A percentile compares a stretch with the other conserved stretches of the same genome.
Conservation (phyloP, 2,113 vertebrate species). For the Python bivittatus region DNA sequence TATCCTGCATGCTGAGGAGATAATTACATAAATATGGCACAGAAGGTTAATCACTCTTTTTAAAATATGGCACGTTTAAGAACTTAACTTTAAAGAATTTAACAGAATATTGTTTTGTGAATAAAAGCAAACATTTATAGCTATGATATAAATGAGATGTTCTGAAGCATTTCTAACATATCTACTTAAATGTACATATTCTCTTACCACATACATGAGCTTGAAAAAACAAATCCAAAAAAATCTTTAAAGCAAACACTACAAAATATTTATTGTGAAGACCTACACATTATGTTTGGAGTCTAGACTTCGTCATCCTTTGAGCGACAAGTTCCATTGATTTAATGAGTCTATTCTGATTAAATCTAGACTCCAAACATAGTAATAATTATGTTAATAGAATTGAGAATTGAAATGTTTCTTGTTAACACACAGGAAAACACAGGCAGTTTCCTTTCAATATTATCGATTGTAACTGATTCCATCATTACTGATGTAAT, state of each 20-base stretch:
- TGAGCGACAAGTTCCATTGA: background rate
- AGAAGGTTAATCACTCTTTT: background rate
- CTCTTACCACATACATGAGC: background rate
- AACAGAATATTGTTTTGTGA: background rate
- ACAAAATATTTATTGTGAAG: background rate
- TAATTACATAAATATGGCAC: background rate
- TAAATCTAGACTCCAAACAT: background rate
- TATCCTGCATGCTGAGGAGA: background rate
- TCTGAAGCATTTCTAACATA: constrained; percentile 1
- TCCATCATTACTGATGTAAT: too few relatives aligned
- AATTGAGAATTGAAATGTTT: background rate
- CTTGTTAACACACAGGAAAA: background rate
- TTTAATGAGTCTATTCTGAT: background rate
- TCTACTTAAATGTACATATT: background rate
- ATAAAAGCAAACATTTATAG: background rate
- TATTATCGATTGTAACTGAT: too few relatives aligned
- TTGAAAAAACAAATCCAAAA: background rate
- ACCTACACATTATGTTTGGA: background rate
- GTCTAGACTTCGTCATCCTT: background rate
- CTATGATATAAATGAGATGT: background rate
- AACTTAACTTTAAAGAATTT: background rate
- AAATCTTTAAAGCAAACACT: background rate
- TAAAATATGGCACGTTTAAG: background rate
- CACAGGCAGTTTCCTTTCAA: background rate
- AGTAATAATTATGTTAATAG: background rate